Base-by-base conservation (phyloP, 2,888 invertebrate species). In the Epinotia ramella region DNA sequence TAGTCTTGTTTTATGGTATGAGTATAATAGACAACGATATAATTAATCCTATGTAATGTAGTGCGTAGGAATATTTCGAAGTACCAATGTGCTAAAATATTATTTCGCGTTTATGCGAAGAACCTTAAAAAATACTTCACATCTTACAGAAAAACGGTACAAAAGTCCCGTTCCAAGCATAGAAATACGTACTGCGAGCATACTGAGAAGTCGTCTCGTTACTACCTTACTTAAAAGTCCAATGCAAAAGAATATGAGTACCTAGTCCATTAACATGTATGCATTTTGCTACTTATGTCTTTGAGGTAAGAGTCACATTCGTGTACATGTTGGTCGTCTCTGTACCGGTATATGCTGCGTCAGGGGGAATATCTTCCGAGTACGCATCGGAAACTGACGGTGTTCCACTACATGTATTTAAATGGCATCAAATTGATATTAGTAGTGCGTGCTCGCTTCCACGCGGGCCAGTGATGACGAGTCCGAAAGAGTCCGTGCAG, bases 301-400 rank as follows among this genome's bases (percentile, higher is more conserved):
- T 53, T 53, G 53, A 2, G n/a, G n/a, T 53, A 53, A n/a, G 53
- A 53, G n/a, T 53, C n/a, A n/a, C 16, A 53, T 53, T 53, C 16
- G 49, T 49, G 3, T 49, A 16, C 49, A 53, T 53, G 1, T 5
- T 53, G 53, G 53, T 7, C 53, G n/a, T 53, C 7, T n/a, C n/a
- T 7, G 4, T 53, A 7, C n/a, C 53, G n/a, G 53, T n/a, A 53
- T 53, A 53, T 6, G 53, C 53, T 53, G 53, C n/a, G 7, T n/a
- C 60, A 5, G 13, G 1, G 28, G 28, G 62, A n/a, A 62, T 62
- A 9, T 62, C 33, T 62, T 62, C 62, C 62, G 62, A 62, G 33
- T 33, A 28, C 33, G 11, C 62, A n/a, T 62, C 62, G 33, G 33
- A 62, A 62, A 53, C 53, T n/a, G n/a, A 49, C 49, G n/a, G 53